Evolutionary conservation across 2,797 vertebrate genomes (phyloP).

Genomic region (Lemur catta): DNA sequence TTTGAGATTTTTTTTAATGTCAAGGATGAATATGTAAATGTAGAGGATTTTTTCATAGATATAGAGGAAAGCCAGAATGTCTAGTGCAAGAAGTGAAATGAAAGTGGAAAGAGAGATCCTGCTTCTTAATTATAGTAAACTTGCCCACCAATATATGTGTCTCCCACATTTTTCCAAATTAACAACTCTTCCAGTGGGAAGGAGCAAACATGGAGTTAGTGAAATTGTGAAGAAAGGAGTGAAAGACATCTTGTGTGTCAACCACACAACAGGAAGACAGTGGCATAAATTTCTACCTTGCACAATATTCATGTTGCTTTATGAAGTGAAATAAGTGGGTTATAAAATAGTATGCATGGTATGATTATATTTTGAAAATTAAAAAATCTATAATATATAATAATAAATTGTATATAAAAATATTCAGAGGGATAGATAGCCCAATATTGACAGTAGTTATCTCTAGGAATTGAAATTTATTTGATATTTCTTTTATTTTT

Average conservation of each 20-base stretch:
- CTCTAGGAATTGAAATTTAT: not conserved
- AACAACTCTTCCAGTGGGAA: not conserved
- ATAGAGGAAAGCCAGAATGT: not conserved
- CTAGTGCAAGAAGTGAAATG: not conserved
- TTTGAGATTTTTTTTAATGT: not conserved
- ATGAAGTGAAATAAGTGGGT: not conserved
- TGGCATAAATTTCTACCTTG: not conserved
- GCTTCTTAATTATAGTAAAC: not conserved
- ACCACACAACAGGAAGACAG: not conserved
- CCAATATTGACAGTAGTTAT: conserved; percentile 12
- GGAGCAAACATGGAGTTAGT: not conserved
- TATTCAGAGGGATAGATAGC: not conserved
- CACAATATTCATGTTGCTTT: not conserved
- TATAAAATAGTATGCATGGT: not conserved
- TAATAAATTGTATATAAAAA: not conserved
- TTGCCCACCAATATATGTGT: not conserved
- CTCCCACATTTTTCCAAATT: not conserved
- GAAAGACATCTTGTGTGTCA: not conserved
- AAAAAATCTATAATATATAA: not conserved
- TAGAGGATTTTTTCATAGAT: not conserved
- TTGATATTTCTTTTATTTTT: not conserved
- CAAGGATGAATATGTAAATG: not conserved
- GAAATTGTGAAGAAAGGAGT: not conserved
- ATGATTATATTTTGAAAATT: not conserved
- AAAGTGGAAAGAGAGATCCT: not conserved